Evolutionary conservation across 2,888 invertebrate genomes (phyloP).

Genomic region (Anthophora plumipes): DNA sequence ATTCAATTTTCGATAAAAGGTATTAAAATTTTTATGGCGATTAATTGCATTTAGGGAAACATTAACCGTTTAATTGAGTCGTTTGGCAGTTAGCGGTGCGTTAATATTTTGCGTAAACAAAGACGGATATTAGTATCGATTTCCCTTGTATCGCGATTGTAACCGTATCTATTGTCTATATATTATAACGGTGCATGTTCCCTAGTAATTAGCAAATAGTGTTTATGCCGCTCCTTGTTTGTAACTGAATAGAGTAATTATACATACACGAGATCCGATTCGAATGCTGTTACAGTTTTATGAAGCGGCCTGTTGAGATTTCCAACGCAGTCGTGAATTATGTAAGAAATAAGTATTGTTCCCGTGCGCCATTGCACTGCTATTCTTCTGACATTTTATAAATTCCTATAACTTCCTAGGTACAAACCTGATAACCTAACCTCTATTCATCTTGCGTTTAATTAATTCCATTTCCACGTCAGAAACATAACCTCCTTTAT

Average conservation of each 20-base stretch:
- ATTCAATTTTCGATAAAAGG: not conserved
- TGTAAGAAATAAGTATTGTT: not conserved
- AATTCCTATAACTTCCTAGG: not conserved
- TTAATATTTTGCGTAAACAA: conserved; percentile 44
- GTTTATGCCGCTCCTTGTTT: conserved; percentile 37
- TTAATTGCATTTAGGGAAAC: not conserved
- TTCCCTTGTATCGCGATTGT: conserved; percentile 43
- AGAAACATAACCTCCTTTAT: too few relatives aligned
- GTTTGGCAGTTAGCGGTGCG: not conserved
- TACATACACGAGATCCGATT: conserved; percentile 43
- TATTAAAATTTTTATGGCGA: not conserved
- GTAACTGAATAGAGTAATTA: conserved; percentile 48
- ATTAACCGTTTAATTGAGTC: conserved; percentile 14
- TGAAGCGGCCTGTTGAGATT: not conserved
- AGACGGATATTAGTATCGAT: conserved; percentile 54
- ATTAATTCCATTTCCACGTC: not conserved
- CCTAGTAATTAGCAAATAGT: conserved; percentile 64
- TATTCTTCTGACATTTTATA: not conserved
- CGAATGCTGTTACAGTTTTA: not conserved
- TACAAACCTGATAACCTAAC: not conserved
- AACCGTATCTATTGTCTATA: conserved; percentile 49
- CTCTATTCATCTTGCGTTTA: not conserved
- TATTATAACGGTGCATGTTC: conserved; percentile 51
- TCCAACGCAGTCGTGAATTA: not conserved
- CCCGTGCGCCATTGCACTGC: not conserved